phyloP scores from a whole-genome alignment of 1,140 invertebrate genomes.

The Papilio polytes region DNA sequence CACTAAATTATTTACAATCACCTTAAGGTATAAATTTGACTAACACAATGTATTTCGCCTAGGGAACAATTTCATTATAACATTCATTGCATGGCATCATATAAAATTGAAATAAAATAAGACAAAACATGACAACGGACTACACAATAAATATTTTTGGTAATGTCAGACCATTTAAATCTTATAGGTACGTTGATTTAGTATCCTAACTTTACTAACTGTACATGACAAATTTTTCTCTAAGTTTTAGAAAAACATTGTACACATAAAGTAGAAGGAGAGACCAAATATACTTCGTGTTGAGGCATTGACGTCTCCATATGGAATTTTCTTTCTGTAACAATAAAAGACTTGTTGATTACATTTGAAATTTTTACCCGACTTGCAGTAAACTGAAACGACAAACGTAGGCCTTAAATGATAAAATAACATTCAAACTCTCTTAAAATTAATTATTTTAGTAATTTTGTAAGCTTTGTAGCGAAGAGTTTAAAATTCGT shows the following conservation, averaged over 20 bases:
- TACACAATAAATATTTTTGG: constrained; percentile 51
- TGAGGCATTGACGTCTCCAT: constrained; percentile 55
- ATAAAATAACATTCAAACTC: no score
- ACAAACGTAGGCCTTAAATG: no score
- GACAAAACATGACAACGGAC: background rate
- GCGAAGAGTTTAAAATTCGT: no score
- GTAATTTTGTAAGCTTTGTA: no score
- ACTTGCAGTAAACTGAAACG: no score
- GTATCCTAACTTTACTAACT: constrained; percentile 28
- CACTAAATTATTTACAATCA: constrained; percentile 28
- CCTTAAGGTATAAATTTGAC: constrained; percentile 14
- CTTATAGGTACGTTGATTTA: constrained; percentile 8
- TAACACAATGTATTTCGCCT: background rate
- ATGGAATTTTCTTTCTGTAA: constrained; percentile 66
- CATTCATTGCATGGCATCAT: background rate
- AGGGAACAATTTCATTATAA: background rate
- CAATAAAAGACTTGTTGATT: constrained; percentile 44
- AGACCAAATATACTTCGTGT: constrained; percentile 66
- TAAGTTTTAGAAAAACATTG: constrained; percentile 55
- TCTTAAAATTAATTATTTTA: no score
- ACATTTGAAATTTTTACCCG: background rate
- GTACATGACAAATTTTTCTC: constrained; percentile 41
- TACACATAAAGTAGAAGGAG: constrained; percentile 70
- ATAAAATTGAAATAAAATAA: constrained; percentile 39
- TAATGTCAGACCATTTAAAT: constrained; percentile 38